These are phyloP conservation scores for Netelia virgata DNA, from an alignment of 2,888 invertebrate genomes.

Conservation along the genomic window DNA sequence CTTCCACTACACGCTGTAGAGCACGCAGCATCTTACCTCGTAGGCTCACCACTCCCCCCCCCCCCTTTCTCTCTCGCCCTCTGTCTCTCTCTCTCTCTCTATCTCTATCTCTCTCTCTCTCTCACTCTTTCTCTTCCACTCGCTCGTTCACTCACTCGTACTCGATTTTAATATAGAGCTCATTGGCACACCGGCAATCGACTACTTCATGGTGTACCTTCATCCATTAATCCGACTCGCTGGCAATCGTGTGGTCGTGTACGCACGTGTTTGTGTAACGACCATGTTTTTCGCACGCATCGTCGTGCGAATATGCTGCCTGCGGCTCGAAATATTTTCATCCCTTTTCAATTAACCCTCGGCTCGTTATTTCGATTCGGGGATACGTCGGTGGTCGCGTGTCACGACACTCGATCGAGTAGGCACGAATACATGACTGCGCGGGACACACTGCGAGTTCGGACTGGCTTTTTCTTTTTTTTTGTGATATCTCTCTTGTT, in stretches of 20 bases:
- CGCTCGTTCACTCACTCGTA: neutral
- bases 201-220: neutral
- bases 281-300: conserved; percentile 11
- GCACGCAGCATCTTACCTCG: neutral
- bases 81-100: neutral
- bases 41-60: neutral
- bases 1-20: too few species aligned
- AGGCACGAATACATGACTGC: too few species aligned
- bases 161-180: conserved; percentile 43
- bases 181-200: neutral
- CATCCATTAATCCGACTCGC: conserved; percentile 29
- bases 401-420: neutral
- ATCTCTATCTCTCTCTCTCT: neutral
- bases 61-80: too few species aligned
- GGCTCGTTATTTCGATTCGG: conserved; percentile 54
- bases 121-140: neutral
- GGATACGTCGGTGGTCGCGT: neutral
- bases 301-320: neutral
- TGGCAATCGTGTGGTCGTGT: neutral
- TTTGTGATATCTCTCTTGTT: too few species aligned
- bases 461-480: too few species aligned
- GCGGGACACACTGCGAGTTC: too few species aligned
- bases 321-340: conserved; percentile 25
- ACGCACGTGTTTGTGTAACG: neutral
- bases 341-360: conserved; percentile 54